Percentiles rank a stretch among this genome's conserved stretches.
These are phyloP conservation scores for Lepilemur septentrionalis DNA, from an alignment of 2,797 vertebrate genomes.

Conservation along the genomic window DNA sequence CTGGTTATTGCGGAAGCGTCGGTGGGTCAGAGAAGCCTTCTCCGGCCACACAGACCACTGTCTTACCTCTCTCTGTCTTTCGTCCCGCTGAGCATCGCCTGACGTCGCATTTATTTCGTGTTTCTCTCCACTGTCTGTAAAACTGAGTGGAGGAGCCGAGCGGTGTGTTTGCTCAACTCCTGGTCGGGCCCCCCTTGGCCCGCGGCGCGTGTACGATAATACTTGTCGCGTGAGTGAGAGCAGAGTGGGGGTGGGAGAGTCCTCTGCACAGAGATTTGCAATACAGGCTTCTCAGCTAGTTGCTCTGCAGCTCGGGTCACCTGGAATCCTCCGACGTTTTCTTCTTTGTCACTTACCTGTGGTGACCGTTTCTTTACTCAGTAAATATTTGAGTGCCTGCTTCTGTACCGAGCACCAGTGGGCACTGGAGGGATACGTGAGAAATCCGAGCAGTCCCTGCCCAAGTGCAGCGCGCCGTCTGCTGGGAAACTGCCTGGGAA, in stretches of 20 bases:
- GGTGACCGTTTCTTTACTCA: background rate
- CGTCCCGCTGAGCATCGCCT: accelerated
- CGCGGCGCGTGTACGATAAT: background rate
- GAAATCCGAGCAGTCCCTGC: background rate
- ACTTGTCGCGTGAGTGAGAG: too few species aligned
- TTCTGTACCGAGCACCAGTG: background rate
- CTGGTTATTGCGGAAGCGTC: background rate
- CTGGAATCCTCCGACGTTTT: background rate
- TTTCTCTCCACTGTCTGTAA: background rate
- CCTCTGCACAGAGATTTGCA: background rate
- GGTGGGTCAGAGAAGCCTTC: too few species aligned
- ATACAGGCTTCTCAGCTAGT: background rate
- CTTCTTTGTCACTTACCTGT: background rate
- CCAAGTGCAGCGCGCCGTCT: background rate
- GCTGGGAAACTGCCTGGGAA: background rate
- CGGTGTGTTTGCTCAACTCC: background rate
- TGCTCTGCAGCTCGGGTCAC: background rate
- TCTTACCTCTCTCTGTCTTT: background rate
- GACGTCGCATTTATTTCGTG: accelerated
- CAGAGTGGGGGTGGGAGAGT: background rate
- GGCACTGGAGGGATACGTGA: background rate
- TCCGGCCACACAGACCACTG: background rate
- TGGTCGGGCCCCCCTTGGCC: background rate
- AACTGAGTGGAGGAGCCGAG: background rate
- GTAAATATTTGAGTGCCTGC: background rate